Conservation (phyloP, 2,888 invertebrate species). For the Cheilosia pagana region DNA sequence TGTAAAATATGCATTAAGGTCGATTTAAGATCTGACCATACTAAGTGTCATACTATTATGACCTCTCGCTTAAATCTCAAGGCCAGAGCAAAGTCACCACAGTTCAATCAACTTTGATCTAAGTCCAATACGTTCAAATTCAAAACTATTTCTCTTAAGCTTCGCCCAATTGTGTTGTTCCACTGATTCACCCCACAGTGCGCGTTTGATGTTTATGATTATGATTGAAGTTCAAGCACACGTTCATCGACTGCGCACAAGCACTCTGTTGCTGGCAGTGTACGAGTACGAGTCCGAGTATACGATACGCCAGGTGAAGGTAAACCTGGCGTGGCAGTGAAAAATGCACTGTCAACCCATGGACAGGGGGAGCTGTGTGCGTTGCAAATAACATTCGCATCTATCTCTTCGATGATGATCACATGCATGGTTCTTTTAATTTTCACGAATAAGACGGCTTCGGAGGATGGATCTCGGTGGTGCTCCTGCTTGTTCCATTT, state of each 20-base stretch:
- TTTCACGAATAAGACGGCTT: conserved; percentile 7
- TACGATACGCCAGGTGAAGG: conserved; percentile 60
- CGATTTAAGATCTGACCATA: too few relatives aligned
- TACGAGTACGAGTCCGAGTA: too few relatives aligned
- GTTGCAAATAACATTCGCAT: conserved; percentile 27
- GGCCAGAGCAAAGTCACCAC: too few relatives aligned
- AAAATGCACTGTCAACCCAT: conserved; percentile 55
- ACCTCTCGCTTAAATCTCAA: too few relatives aligned
- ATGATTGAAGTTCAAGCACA: conserved; percentile 40
- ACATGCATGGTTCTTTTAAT: conserved; percentile 22
- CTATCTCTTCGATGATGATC: conserved; percentile 34
- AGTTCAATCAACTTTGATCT: too few relatives aligned
- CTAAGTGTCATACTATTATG: too few relatives aligned
- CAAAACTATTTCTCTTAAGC: too few relatives aligned
- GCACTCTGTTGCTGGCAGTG: conserved; percentile 9
- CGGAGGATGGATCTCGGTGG: conserved; percentile 1
- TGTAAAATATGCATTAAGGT: too few relatives aligned
- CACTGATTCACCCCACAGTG: conserved; percentile 31
- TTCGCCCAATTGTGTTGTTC: not conserved
- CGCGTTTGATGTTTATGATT: conserved; percentile 20
- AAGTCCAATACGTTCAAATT: too few relatives aligned
- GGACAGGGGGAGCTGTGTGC: conserved; percentile 8
- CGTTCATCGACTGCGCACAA: conserved; percentile 1
- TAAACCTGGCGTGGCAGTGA: conserved; percentile 54
- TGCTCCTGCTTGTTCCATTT: conserved; percentile 25